phyloP scores from a whole-genome alignment of 2,113 vertebrate genomes.

The Mellivora capensis region DNA sequence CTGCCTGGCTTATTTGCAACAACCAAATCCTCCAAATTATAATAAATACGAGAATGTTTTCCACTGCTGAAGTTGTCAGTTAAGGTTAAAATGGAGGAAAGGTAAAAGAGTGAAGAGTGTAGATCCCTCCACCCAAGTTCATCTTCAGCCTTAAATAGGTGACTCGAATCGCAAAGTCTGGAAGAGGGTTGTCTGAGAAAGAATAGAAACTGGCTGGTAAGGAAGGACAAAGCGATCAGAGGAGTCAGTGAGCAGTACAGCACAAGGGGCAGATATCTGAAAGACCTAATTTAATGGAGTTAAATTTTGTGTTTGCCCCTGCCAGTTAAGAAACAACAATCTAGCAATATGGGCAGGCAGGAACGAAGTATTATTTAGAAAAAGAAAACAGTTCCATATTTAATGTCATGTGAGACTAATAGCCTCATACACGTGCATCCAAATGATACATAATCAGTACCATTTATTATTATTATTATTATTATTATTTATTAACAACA shows the following conservation, averaged over 20 bases:
- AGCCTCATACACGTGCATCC: neutral
- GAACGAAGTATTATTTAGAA: neutral
- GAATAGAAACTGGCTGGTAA: neutral
- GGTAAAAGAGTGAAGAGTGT: neutral
- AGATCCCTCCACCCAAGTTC: neutral
- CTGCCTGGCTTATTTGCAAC: neutral
- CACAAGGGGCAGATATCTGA: neutral
- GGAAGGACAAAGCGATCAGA: neutral
- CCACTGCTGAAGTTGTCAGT: neutral
- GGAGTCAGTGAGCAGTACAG: neutral
- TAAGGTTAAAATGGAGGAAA: neutral
- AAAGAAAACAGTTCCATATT: conserved; percentile 9
- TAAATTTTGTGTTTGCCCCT: neutral
- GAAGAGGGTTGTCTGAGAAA: neutral
- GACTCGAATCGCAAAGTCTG: neutral
- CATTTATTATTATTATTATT: neutral
- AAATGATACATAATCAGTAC: neutral
- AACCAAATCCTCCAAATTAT: neutral
- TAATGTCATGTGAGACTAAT: neutral
- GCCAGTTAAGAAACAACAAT: neutral
- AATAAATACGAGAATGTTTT: neutral
- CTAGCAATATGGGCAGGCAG: neutral
- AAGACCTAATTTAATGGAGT: neutral
- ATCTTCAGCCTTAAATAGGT: neutral
- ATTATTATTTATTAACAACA: conserved; percentile 69